Percentiles rank a stretch among this genome's conserved stretches.
Conservation (phyloP, 64 coral and sea anemone species). For the Actinia tenebrosa region DNA sequence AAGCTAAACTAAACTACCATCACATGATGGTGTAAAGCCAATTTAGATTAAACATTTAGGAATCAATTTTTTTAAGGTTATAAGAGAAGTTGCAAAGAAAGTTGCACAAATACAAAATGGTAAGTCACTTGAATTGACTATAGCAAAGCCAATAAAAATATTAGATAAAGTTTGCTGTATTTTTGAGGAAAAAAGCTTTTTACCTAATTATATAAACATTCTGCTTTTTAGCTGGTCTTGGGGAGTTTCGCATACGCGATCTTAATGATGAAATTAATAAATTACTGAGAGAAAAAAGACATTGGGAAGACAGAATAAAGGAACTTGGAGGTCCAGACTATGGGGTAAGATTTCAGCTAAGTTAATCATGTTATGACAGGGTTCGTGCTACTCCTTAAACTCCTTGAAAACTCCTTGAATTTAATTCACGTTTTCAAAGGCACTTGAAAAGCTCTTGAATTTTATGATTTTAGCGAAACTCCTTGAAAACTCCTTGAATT, state of each 20-base stretch:
- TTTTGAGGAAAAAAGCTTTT: background rate
- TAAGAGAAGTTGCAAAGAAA: conserved; percentile 96
- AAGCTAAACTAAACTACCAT: too few species aligned
- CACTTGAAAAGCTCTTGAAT: too few species aligned
- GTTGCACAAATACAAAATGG: conserved; percentile 99
- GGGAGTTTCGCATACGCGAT: conserved; percentile 94
- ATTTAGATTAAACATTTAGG: too few species aligned
- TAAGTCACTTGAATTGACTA: background rate
- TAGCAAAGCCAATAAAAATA: too few species aligned
- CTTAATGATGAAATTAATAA: conserved; percentile 99
- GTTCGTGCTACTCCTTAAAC: too few species aligned
- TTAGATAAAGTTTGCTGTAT: background rate
- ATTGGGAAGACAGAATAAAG: conserved; percentile 95
- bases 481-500: too few species aligned
- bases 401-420: too few species aligned
- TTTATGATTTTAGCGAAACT: too few species aligned
- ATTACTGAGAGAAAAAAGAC: conserved; percentile 81
- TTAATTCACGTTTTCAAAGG: too few species aligned
- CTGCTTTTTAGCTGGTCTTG: conserved; percentile 83
- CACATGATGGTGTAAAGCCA: too few species aligned
- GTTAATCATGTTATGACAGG: too few species aligned
- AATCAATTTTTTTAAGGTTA: conserved; percentile 47
- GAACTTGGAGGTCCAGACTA: conserved; percentile 96
- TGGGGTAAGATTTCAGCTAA: conserved; percentile 40
- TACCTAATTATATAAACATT: background rate